These are phyloP conservation scores for Apis florea DNA, from an alignment of 1,140 invertebrate species.

Conservation along the genomic window DNA sequence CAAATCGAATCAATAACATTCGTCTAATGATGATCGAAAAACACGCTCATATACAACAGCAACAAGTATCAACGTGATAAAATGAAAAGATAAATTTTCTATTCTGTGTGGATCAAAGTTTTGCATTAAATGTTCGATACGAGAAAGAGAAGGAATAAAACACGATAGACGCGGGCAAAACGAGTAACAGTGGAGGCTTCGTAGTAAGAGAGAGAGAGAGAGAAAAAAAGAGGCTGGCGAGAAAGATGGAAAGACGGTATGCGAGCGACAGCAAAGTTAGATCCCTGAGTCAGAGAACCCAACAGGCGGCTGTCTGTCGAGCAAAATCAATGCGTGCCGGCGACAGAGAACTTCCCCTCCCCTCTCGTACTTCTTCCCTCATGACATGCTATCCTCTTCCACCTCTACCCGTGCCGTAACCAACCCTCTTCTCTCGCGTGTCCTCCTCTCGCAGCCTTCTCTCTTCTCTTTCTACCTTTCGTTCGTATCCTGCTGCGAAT, in stretches of 20 bases:
- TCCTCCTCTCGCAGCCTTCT: conserved; percentile 8
- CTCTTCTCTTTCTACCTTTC: conserved; percentile 39
- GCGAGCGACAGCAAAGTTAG: conserved; percentile 65
- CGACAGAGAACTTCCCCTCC: conserved; percentile 71
- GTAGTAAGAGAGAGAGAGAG: not conserved
- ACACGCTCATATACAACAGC: conserved; percentile 4
- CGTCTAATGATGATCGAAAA: conserved; percentile 26
- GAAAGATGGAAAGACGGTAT: conserved; percentile 9
- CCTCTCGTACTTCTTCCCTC: conserved; percentile 47
- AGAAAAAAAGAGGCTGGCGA: not conserved
- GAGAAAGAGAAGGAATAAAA: not conserved
- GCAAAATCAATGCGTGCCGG: conserved; percentile 78
- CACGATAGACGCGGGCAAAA: not conserved
- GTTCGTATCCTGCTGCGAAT: conserved; percentile 11
- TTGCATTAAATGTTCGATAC: no score
- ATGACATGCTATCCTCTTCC: conserved; percentile 45
- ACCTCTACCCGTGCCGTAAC: conserved; percentile 48
- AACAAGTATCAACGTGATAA: conserved; percentile 42
- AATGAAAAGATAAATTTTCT: not conserved
- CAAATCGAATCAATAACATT: not conserved
- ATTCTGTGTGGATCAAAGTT: not conserved
- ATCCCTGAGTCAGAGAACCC: conserved; percentile 65
- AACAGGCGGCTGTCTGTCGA: conserved; percentile 76
- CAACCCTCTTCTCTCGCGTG: conserved; percentile 45
- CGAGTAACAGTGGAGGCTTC: not conserved